Evolutionary conservation across 2,888 invertebrate genomes (phyloP).

Genomic region (Leptogaster cylindrica): DNA sequence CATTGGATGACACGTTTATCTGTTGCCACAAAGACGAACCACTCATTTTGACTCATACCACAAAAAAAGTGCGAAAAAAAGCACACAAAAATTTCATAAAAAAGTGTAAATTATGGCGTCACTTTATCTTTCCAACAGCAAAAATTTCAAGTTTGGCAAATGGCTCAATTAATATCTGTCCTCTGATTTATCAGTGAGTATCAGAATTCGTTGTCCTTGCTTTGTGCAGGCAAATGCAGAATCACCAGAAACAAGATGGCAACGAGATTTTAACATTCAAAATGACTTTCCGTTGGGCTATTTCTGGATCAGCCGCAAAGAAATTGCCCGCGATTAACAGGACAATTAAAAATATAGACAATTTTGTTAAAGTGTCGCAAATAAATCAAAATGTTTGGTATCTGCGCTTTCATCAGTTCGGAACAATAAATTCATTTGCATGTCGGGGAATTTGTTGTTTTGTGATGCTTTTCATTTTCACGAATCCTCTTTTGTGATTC

Average conservation of each 20-base stretch:
- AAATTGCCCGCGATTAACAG: too few relatives aligned
- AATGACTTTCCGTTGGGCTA: too few relatives aligned
- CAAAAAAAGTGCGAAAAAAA: neutral
- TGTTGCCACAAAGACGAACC: too few relatives aligned
- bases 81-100: neutral
- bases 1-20: too few relatives aligned
- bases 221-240: conserved; percentile 3
- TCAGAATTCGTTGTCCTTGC: conserved; percentile 21
- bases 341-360: too few relatives aligned
- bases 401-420: neutral
- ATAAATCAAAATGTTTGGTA: neutral
- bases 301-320: too few relatives aligned
- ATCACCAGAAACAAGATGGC: neutral
- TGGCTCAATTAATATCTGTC: conserved; percentile 63
- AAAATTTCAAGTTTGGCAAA: conserved; percentile 49
- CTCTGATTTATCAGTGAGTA: conserved; percentile 58
- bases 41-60: too few relatives aligned
- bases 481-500: too few relatives aligned
- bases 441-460: too few relatives aligned
- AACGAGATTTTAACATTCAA: too few relatives aligned
- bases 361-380: too few relatives aligned
- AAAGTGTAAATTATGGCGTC: conserved; percentile 3
- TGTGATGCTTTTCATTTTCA: too few relatives aligned
- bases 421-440: conserved; percentile 9
- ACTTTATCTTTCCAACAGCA: conserved; percentile 13